Evolutionary conservation across 2,797 vertebrate species (phyloP).

Genomic region (Heteromormyrus szaboi): DNA sequence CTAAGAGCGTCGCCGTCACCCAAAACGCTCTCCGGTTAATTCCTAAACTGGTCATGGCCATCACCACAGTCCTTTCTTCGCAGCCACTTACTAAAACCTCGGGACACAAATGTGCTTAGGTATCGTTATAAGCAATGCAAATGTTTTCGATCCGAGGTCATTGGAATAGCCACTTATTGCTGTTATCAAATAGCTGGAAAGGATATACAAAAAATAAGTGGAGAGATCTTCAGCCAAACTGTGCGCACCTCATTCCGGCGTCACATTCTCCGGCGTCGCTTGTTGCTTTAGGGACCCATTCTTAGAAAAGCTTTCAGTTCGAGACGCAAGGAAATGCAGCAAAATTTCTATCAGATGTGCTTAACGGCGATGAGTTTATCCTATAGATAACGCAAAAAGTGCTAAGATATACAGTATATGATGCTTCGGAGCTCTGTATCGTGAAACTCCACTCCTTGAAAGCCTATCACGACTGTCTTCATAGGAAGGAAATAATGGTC

Average conservation of each 20-base stretch:
- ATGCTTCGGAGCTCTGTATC: neutral
- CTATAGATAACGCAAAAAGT: neutral
- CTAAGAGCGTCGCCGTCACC: neutral
- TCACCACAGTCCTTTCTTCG: neutral
- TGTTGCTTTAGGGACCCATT: constrained; percentile 24
- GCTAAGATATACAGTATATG: neutral
- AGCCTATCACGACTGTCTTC: neutral
- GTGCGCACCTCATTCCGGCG: neutral
- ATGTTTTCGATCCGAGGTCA: constrained; percentile 2
- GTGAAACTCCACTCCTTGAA: neutral
- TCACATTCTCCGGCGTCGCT: constrained; percentile 19
- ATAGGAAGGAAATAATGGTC: neutral
- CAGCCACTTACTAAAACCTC: neutral
- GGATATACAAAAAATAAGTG: neutral
- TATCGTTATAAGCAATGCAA: constrained; percentile 4
- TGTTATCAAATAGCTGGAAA: neutral
- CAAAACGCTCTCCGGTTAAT: constrained; percentile 11
- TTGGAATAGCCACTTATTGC: neutral
- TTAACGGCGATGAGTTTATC: neutral
- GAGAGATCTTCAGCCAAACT: neutral
- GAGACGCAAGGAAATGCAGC: neutral
- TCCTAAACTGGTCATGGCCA: constrained; percentile 10
- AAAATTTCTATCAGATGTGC: neutral
- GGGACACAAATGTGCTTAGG: neutral
- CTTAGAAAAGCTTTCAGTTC: neutral